A percentile compares a stretch with the other conserved stretches of the same genome.
Evolutionary conservation across 2,113 vertebrate species (phyloP).

Genomic region (Suncus etruscus): DNA sequence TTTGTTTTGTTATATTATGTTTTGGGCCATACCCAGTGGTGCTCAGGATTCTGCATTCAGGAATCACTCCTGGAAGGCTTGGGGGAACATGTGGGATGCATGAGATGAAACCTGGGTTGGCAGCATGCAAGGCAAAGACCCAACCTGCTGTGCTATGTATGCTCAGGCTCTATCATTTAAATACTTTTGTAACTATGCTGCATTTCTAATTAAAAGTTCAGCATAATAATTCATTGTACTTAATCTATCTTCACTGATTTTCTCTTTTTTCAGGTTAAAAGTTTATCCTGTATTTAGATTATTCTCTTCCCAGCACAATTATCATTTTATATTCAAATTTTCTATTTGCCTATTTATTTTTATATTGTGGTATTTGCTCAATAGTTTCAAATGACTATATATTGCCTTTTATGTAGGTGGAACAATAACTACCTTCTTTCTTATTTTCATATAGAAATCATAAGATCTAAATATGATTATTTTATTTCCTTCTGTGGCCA

Average conservation of each 20-base stretch:
- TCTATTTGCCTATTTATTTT: constrained; percentile 1
- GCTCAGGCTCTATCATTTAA: not conserved
- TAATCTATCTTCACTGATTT: too few species aligned
- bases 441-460: not conserved
- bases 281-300: not conserved
- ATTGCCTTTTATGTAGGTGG: not conserved
- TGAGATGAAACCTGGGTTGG: too few species aligned
- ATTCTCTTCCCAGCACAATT: not conserved
- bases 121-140: too few species aligned
- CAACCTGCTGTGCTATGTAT: not conserved
- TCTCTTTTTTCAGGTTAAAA: not conserved
- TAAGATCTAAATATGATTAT: not conserved
- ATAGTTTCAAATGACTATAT: not conserved
- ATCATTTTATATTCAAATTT: not conserved
- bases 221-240: too few species aligned
- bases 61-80: too few species aligned
- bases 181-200: not conserved
- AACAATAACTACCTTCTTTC: not conserved
- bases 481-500: not conserved
- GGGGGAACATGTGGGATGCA: too few species aligned
- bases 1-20: too few species aligned
- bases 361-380: not conserved
- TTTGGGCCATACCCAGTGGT: too few species aligned
- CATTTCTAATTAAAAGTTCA: not conserved
- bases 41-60: too few species aligned